phyloP scores from a whole-genome alignment of 2,888 invertebrate species.

The Galerucella pusilla region DNA sequence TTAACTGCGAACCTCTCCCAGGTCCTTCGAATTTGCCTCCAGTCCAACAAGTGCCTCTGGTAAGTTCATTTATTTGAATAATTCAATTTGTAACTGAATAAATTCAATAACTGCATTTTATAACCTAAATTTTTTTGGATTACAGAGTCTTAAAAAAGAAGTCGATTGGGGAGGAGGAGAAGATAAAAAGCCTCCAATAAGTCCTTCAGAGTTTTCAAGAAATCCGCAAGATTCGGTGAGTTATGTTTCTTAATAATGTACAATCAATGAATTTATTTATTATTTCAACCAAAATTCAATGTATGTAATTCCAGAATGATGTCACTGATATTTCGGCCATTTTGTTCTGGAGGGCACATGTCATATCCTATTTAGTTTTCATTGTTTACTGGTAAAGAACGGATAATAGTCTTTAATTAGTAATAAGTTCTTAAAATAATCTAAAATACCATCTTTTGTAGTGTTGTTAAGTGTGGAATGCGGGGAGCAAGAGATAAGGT shows the following conservation, averaged over 20 bases:
- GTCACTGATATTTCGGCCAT: too few relatives aligned
- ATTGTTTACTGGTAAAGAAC: too few relatives aligned
- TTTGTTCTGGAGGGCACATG: too few relatives aligned
- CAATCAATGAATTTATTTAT: not conserved
- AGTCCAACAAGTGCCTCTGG: slow-evolving; percentile 90
- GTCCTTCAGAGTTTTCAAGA: slow-evolving; percentile 79
- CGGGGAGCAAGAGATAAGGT: too few relatives aligned
- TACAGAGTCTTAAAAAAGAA: slow-evolving; percentile 90
- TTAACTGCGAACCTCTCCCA: slow-evolving; percentile 76
- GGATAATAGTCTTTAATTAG: too few relatives aligned
- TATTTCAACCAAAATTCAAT: too few relatives aligned
- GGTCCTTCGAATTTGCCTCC: slow-evolving; percentile 88
- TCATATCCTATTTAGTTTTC: too few relatives aligned
- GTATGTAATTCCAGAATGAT: too few relatives aligned
- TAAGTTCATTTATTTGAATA: slow-evolving; percentile 58
- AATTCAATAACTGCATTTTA: not conserved
- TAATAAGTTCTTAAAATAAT: too few relatives aligned
- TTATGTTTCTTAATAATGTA: slow-evolving; percentile 48
- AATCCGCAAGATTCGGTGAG: slow-evolving; percentile 87
- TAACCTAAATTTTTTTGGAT: slow-evolving; percentile 50
- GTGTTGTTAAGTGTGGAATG: too few relatives aligned
- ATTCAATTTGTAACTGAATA: too few relatives aligned
- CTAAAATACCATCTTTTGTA: too few relatives aligned
- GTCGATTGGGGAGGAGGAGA: slow-evolving; percentile 86
- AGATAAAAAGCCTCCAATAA: slow-evolving; percentile 70